Base-by-base conservation (phyloP, 2,888 invertebrate species). In the Aporophyla lueneburgensis region DNA sequence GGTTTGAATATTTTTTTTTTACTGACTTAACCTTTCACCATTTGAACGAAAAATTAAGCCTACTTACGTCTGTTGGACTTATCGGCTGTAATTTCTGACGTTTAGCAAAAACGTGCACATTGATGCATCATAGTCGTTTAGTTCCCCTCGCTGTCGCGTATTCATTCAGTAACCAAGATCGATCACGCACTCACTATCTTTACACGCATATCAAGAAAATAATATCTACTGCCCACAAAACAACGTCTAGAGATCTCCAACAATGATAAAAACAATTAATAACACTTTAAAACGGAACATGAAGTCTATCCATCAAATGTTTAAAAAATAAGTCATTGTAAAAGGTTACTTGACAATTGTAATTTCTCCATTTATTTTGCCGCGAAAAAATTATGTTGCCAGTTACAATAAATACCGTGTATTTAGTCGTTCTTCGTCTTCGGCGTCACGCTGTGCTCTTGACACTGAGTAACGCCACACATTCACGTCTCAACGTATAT, bases 381-480 rank as follows among this genome's bases (percentile, higher is more conserved):
- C 75, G 85, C 83, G 74, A 80, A 83, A 87, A 77, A 87, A 74
- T 72, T 51, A 74, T 86, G 71, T 81, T 78, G 80, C 81, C 76
- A 81, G 80, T 63, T 61, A 74, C 65, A 68, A 80, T 87, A 74
- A 87, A 85, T 86, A 78, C 58, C 40, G 24, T 71, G 73, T 86
- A 79, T 87, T 87, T 86, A 86, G 81, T 79, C 66, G 76, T 70
- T 70, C 74, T 69, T 75, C 59, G 84, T 71, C 81, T 78, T 69
- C 19, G 86, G 70, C 69, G 65, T 83, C 86, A 87, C 72, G 86
- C 86, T 87, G 86, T 4, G 86, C 43, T 24, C 59, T 27, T 19
- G 86, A 87, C 86, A 76, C 49, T 87, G 86, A 86, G 73, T 83
- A 86, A 87, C 79, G 66, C 49, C 74, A 79, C 73, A 70, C 74